These are phyloP conservation scores for Antechinus flavipes DNA, from an alignment of 2,113 vertebrate genomes.

Conservation along the genomic window DNA sequence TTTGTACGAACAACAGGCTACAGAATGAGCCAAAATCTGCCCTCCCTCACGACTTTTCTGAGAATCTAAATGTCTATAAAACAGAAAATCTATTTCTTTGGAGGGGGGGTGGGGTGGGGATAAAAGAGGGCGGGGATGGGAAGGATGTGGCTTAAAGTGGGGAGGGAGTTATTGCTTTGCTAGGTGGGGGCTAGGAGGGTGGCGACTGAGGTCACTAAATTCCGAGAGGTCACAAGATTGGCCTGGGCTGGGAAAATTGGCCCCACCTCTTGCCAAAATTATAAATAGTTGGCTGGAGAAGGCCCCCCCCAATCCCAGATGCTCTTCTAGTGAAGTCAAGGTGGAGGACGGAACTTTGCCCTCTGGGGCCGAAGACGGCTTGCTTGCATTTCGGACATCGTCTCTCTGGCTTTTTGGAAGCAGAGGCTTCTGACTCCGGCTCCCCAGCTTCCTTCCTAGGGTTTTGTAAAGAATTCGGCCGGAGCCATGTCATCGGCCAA, in stretches of 20 bases:
- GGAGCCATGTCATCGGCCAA: conserved; percentile 58
- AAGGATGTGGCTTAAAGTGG: background rate
- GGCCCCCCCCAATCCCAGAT: background rate
- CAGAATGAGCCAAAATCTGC: conserved; percentile 35
- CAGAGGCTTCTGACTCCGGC: background rate
- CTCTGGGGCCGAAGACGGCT: background rate
- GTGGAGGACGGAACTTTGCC: background rate
- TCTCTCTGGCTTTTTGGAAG: background rate
- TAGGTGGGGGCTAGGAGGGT: background rate
- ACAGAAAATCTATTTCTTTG: conserved; percentile 37
- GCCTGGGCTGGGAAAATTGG: background rate
- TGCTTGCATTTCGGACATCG: background rate
- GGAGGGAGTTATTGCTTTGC: background rate
- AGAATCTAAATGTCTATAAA: conserved; percentile 57
- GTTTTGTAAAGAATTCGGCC: background rate
- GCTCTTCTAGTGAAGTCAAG: background rate
- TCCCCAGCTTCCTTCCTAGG: background rate
- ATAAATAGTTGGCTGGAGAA: conserved; percentile 51
- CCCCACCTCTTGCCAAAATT: conserved; percentile 65
- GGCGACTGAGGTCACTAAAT: conserved; percentile 18
- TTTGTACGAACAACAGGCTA: background rate
- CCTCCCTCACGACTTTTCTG: conserved; percentile 62
- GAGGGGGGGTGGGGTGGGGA: conserved; percentile 59
- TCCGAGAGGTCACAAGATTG: conserved; percentile 32
- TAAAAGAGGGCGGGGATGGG: background rate